Percentiles rank a stretch among this genome's conserved stretches.
Evolutionary conservation across 1,140 invertebrate genomes (phyloP).

Genomic region (Lysiphlebus fabarum): DNA sequence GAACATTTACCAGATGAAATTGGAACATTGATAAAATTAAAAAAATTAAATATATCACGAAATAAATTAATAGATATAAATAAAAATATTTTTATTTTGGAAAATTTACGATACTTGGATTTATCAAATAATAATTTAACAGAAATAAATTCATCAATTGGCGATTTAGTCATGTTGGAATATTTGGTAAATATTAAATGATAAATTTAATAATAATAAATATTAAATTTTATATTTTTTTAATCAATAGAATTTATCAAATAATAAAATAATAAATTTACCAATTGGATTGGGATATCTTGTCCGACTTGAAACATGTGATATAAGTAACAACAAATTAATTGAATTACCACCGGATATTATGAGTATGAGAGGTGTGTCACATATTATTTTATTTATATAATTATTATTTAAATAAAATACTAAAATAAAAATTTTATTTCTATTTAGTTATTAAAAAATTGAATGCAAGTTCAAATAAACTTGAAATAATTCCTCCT

Average conservation of each 20-base stretch:
- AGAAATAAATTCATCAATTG: constrained; percentile 62
- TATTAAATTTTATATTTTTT: constrained; percentile 23
- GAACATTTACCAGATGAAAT: constrained; percentile 71
- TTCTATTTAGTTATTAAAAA: constrained; percentile 54
- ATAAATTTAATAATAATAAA: constrained; percentile 4
- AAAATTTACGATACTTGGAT: constrained; percentile 66
- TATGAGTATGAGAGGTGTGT: constrained; percentile 57
- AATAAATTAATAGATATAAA: constrained; percentile 71
- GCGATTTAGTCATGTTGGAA: constrained; percentile 73
- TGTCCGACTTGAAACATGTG: constrained; percentile 57
- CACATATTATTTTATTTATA: constrained; percentile 65
- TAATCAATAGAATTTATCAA: constrained; percentile 61
- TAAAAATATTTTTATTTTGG: constrained; percentile 63
- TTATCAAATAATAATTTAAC: constrained; percentile 64
- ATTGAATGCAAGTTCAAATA: constrained; percentile 62
- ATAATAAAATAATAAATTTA: constrained; percentile 58
- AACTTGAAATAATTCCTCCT: constrained; percentile 64
- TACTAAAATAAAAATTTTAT: constrained; percentile 14
- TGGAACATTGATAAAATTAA: constrained; percentile 69
- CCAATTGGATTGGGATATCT: constrained; percentile 62
- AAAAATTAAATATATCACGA: constrained; percentile 74
- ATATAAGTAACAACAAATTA: constrained; percentile 61
- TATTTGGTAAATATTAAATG: constrained; percentile 57
- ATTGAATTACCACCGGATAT: constrained; percentile 60
- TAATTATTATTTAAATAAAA: no score